Conservation (phyloP, 2,888 invertebrate species). For the Labia minor region DNA sequence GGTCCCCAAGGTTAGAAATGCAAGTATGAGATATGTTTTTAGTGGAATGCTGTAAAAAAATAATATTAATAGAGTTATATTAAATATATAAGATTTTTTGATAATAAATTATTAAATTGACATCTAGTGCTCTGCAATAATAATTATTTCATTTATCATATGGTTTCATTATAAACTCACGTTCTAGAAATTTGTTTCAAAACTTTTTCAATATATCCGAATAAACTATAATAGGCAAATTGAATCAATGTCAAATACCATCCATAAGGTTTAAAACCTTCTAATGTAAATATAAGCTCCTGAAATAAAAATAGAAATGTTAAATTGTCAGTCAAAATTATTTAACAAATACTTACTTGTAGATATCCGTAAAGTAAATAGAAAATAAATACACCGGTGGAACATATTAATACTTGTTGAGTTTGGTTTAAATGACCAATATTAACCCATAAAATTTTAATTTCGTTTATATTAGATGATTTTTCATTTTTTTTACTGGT, state of each 20-base stretch:
- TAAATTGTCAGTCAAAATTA: too few relatives aligned
- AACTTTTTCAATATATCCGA: constrained; percentile 65
- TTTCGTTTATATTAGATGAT: constrained; percentile 36
- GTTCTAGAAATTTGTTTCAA: constrained; percentile 44
- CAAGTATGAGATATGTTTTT: constrained; percentile 66
- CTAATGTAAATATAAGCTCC: constrained; percentile 84
- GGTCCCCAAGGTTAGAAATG: constrained; percentile 80
- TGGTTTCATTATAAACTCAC: constrained; percentile 37
- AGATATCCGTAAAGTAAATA: constrained; percentile 86
- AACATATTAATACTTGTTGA: constrained; percentile 64
- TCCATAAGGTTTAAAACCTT: constrained; percentile 79
- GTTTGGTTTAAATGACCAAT: constrained; percentile 53
- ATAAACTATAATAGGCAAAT: constrained; percentile 72
- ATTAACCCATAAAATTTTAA: constrained; percentile 63
- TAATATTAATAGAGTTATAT: too few relatives aligned
- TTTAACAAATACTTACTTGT: constrained; percentile 39
- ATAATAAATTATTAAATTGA: too few relatives aligned
- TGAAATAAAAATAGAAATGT: constrained; percentile 33
- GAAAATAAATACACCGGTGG: constrained; percentile 70
- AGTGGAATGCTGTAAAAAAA: constrained; percentile 64
- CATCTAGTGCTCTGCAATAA: too few relatives aligned
- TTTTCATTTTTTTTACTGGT: constrained; percentile 20
- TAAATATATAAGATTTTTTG: too few relatives aligned
- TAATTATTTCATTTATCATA: too few relatives aligned
- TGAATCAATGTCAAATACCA: constrained; percentile 88